Percentiles rank a stretch among this genome's conserved stretches.
Conservation (phyloP, 2,888 invertebrate species). For the Gibbula magus region DNA sequence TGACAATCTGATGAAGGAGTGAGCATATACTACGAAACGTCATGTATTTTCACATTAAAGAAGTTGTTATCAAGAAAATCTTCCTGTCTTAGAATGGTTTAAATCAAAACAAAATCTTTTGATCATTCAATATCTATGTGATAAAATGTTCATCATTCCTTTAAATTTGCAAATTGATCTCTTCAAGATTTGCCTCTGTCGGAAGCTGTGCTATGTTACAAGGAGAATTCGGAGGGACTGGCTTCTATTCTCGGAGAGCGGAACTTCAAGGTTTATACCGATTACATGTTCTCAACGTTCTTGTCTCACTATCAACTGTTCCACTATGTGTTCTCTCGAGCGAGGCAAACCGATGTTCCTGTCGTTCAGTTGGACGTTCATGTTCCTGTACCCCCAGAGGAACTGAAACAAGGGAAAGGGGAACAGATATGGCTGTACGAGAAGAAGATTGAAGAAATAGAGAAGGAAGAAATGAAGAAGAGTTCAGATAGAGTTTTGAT, state of each 20-base stretch:
- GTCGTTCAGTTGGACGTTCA: constrained; percentile 46
- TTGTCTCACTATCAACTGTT: constrained; percentile 67
- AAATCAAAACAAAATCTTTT: too few relatives aligned
- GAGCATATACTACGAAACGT: too few relatives aligned
- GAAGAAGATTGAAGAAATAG: constrained; percentile 53
- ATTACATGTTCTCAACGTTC: constrained; percentile 65
- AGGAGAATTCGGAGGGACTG: constrained; percentile 42
- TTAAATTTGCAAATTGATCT: background rate
- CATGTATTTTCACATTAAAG: too few relatives aligned
- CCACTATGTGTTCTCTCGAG: constrained; percentile 61
- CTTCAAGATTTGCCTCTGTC: constrained; percentile 47
- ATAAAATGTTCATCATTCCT: background rate
- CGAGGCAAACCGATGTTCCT: constrained; percentile 26
- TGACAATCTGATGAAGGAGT: too few relatives aligned
- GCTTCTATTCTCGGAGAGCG: constrained; percentile 51
- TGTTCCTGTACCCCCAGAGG: constrained; percentile 52
- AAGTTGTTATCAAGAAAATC: too few relatives aligned
- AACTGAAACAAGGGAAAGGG: constrained; percentile 55
- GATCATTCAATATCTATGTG: background rate
- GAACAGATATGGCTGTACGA: constrained; percentile 66
- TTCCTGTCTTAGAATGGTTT: too few relatives aligned
- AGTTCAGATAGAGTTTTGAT: constrained; percentile 41
- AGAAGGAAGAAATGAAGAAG: constrained; percentile 51
- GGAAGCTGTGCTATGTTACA: constrained; percentile 59
- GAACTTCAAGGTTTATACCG: constrained; percentile 62